These are phyloP conservation scores for Drosophila bipectinata DNA, from an alignment of 1,140 invertebrate genomes.

Conservation along the genomic window DNA sequence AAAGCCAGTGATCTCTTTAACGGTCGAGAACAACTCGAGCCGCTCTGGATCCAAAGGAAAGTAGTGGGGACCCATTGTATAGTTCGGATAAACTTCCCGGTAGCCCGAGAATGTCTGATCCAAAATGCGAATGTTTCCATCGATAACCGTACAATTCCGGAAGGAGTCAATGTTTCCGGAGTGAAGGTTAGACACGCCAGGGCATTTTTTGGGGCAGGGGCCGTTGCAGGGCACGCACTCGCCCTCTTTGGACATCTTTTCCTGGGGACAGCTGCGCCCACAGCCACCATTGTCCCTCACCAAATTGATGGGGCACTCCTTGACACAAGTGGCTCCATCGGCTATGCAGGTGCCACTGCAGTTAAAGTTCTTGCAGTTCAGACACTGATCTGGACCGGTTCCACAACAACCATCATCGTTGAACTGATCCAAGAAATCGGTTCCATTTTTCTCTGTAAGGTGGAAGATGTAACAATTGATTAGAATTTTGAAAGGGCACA, in stretches of 20 bases:
- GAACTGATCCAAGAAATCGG: constrained; percentile 95
- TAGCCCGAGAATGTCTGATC: constrained; percentile 95
- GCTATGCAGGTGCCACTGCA: too few species aligned
- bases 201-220: constrained; percentile 96
- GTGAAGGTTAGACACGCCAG: constrained; percentile 90
- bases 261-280: constrained; percentile 94
- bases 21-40: constrained; percentile 94
- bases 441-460: constrained; percentile 87
- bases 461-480: constrained; percentile 33
- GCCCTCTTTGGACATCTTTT: constrained; percentile 93
- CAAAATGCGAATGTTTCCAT: constrained; percentile 96
- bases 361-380: too few species aligned
- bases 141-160: constrained; percentile 96
- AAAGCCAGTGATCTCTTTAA: constrained; percentile 96
- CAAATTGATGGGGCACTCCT: too few species aligned
- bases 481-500: not conserved
- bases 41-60: constrained; percentile 92
- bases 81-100: constrained; percentile 92
- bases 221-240: constrained; percentile 97
- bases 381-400: constrained; percentile 93
- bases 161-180: constrained; percentile 95
- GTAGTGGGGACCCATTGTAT: constrained; percentile 91
- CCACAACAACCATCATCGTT: constrained; percentile 97
- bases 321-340: too few species aligned
- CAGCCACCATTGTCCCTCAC: constrained; percentile 97